A percentile compares a stretch with the other conserved stretches of the same genome.
phyloP scores from a whole-genome alignment of 2,888 invertebrate species.

The Rhagonycha lutea region DNA sequence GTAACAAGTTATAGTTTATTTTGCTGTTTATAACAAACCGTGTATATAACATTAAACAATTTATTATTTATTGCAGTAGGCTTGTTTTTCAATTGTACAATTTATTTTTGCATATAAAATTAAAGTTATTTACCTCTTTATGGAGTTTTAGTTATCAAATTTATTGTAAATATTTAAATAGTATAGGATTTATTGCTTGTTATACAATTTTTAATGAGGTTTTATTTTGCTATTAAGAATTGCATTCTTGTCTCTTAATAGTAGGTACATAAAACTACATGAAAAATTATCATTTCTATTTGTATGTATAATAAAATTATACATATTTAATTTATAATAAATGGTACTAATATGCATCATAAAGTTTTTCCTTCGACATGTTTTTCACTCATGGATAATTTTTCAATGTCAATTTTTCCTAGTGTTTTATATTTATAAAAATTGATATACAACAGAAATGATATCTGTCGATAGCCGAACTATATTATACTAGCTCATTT shows the following conservation, averaged over 20 bases:
- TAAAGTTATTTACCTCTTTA: neutral
- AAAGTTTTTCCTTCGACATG: neutral
- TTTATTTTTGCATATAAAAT: neutral
- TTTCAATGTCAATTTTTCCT: neutral
- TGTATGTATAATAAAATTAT: neutral
- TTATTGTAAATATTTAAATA: slow-evolving; percentile 2
- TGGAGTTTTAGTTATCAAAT: neutral
- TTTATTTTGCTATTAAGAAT: neutral
- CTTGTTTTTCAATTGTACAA: neutral
- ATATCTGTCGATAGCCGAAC: neutral
- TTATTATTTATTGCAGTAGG: neutral
- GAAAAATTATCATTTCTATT: neutral
- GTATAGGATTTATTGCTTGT: neutral
- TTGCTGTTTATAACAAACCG: neutral
- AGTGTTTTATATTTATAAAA: neutral
- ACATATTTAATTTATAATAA: slow-evolving; percentile 1
- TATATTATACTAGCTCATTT: too few relatives aligned
- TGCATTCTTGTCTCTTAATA: neutral
- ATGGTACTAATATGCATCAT: neutral
- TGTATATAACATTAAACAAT: neutral
- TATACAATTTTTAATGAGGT: neutral
- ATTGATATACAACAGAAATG: neutral
- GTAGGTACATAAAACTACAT: neutral
- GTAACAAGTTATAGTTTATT: slow-evolving; percentile 13
- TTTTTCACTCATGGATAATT: neutral